These are phyloP conservation scores for Drosophila leonis DNA, from an alignment of 2,888 invertebrate species.

Conservation along the genomic window DNA sequence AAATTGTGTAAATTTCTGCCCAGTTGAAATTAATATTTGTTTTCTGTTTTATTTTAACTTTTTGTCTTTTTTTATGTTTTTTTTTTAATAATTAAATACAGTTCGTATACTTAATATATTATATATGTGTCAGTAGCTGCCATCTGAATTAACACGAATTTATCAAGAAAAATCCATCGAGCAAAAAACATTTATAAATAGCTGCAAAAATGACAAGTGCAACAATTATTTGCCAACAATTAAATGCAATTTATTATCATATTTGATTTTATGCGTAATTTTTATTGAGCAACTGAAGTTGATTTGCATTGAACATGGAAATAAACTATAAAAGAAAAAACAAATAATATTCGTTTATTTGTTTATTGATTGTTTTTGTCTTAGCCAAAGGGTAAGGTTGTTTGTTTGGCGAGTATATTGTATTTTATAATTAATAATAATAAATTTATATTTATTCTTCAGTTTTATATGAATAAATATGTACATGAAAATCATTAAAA, in stretches of 20 bases:
- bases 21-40: constrained; percentile 2
- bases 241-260: constrained; percentile 7
- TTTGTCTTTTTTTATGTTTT: neutral
- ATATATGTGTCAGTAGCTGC: constrained; percentile 16
- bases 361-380: neutral
- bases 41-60: constrained; percentile 10
- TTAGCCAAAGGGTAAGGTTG: neutral
- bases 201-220: constrained; percentile 5
- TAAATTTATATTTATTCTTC: neutral
- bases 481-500: neutral
- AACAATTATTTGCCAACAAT: constrained; percentile 1
- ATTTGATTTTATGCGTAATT: neutral
- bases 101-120: neutral
- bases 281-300: neutral
- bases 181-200: neutral
- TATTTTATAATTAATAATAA: neutral
- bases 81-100: constrained; percentile 14
- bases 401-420: neutral
- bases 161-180: constrained; percentile 11
- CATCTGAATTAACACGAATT: constrained; percentile 30
- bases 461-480: neutral
- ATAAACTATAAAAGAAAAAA: neutral
- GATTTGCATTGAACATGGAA: neutral
- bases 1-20: neutral
- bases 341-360: neutral